Evolutionary conservation across 2,888 invertebrate genomes (phyloP).

Genomic region (Aspidiotus destructor): DNA sequence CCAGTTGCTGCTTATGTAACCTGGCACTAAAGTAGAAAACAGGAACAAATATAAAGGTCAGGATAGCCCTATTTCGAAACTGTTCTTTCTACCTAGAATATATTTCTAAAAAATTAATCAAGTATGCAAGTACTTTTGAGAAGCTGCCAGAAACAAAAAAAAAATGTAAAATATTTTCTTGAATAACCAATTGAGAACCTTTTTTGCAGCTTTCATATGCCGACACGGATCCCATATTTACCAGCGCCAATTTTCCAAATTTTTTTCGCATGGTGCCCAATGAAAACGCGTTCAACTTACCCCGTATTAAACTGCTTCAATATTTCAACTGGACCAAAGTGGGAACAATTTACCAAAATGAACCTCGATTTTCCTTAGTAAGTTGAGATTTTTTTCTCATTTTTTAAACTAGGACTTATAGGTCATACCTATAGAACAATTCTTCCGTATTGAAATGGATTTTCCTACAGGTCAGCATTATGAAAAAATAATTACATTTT

Average conservation of each 20-base stretch:
- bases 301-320: slow-evolving; percentile 73
- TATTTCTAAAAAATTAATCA: too few species aligned
- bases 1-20: too few species aligned
- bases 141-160: too few species aligned
- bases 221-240: slow-evolving; percentile 96
- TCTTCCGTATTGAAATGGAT: neutral
- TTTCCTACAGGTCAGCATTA: neutral
- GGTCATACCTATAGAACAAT: neutral
- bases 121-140: too few species aligned
- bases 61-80: too few species aligned
- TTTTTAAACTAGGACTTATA: neutral
- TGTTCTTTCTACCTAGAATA: too few species aligned
- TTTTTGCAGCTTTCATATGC: slow-evolving; percentile 76
- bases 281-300: slow-evolving; percentile 90
- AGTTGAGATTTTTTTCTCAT: slow-evolving; percentile 40
- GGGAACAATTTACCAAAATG: slow-evolving; percentile 93
- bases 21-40: too few species aligned
- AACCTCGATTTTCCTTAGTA: slow-evolving; percentile 83
- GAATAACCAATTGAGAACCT: too few species aligned
- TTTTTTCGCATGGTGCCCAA: slow-evolving; percentile 95
- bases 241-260: slow-evolving; percentile 84
- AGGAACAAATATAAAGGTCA: too few species aligned
- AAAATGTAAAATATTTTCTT: too few species aligned
- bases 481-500: neutral
- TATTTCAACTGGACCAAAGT: slow-evolving; percentile 96